Conservation (phyloP, 1,140 invertebrate genomes). For the Nymphalis io region DNA sequence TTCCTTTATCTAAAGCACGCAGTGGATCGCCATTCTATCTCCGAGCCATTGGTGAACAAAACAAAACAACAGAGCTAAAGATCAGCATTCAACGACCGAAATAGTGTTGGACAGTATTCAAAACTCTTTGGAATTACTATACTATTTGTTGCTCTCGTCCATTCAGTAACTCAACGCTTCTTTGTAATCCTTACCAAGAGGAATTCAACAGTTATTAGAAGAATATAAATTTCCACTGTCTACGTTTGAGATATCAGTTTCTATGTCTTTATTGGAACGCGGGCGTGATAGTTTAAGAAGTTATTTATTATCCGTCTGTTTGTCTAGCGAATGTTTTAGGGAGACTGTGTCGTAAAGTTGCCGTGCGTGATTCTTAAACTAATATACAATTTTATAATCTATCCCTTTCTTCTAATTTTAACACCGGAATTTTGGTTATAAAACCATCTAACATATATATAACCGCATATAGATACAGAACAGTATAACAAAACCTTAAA, state of each 20-base stretch:
- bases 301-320: conserved; percentile 46
- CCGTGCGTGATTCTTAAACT: conserved; percentile 36
- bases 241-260: conserved; percentile 42
- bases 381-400: conserved; percentile 38
- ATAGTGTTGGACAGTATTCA: conserved; percentile 78
- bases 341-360: conserved; percentile 42
- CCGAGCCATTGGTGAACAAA: conserved; percentile 55
- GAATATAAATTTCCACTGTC: conserved; percentile 52
- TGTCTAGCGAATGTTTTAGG: conserved; percentile 46
- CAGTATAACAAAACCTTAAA: too few species aligned
- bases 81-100: conserved; percentile 71
- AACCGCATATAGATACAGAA: too few species aligned
- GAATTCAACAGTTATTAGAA: conserved; percentile 51
- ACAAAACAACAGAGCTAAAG: conserved; percentile 64
- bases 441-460: not conserved
- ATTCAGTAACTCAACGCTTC: conserved; percentile 75
- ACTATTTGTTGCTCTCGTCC: conserved; percentile 72
- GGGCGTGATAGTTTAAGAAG: conserved; percentile 41
- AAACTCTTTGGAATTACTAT: conserved; percentile 77
- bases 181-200: conserved; percentile 61
- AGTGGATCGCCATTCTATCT: conserved; percentile 58
- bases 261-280: conserved; percentile 43
- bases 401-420: conserved; percentile 31
- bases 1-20: conserved; percentile 47
- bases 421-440: conserved; percentile 30